Conservation (phyloP, 23 tunicate genomes). For the Corella eumyota region DNA sequence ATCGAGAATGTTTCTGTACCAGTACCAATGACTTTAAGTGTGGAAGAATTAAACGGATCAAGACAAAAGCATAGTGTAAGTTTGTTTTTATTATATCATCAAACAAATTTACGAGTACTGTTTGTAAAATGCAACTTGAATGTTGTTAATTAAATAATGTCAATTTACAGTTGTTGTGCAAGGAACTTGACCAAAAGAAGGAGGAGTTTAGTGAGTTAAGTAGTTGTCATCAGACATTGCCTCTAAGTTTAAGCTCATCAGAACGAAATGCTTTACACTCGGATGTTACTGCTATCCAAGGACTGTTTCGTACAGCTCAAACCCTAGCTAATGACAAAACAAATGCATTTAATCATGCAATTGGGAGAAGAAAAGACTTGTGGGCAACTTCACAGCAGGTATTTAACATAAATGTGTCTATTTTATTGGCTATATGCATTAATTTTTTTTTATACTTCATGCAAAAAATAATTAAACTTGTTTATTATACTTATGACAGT, state of each 20-base stretch:
- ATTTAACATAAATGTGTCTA: background rate
- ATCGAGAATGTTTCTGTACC: slow-evolving; percentile 34
- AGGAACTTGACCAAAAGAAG: slow-evolving; percentile 59
- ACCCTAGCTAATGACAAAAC: slow-evolving; percentile 36
- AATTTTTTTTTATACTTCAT: too few species aligned
- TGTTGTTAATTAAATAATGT: too few species aligned
- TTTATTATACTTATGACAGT: background rate
- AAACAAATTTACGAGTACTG: too few species aligned
- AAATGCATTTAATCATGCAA: slow-evolving; percentile 42
- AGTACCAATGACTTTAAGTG: slow-evolving; percentile 69
- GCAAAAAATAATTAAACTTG: too few species aligned
- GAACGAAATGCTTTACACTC: slow-evolving; percentile 64
- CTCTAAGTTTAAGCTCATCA: slow-evolving; percentile 36
- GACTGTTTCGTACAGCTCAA: slow-evolving; percentile 34
- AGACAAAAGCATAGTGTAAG: slow-evolving; percentile 69
- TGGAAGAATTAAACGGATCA: slow-evolving; percentile 55
- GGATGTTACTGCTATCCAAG: slow-evolving; percentile 44
- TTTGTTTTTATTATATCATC: too few species aligned
- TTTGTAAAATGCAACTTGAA: too few species aligned
- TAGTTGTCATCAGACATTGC: slow-evolving; percentile 65
- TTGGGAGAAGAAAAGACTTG: slow-evolving; percentile 71
- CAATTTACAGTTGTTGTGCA: slow-evolving; percentile 73
- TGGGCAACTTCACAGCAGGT: slow-evolving; percentile 90
- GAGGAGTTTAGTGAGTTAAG: slow-evolving; percentile 69
- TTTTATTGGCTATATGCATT: too few species aligned